phyloP scores from a whole-genome alignment of 53 echinoderm and acorn worm genomes.

The Apostichopus leukothele region DNA sequence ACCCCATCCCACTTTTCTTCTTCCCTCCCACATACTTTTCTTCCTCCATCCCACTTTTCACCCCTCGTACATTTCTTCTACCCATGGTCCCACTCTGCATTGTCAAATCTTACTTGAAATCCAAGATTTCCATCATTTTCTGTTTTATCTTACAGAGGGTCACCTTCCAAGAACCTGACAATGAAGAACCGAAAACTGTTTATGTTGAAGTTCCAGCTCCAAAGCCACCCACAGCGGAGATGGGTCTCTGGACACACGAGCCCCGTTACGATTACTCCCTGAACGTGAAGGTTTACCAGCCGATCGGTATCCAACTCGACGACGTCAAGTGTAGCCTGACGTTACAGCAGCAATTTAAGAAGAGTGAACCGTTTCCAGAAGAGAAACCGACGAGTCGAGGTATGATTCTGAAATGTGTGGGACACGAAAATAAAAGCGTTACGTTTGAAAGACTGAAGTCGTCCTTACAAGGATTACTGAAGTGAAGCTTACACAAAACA shows the following conservation, averaged over 20 bases:
- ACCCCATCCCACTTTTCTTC: too few relatives aligned
- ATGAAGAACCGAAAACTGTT: conserved; percentile 53
- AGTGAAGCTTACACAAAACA: too few relatives aligned
- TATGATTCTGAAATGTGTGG: too few relatives aligned
- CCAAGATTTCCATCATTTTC: background rate
- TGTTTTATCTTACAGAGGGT: conserved; percentile 62
- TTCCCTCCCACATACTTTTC: too few relatives aligned
- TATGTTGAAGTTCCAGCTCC: conserved; percentile 86
- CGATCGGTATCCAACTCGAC: conserved; percentile 63
- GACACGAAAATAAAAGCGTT: too few relatives aligned
- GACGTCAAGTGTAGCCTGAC: conserved; percentile 89
- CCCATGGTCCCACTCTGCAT: too few relatives aligned
- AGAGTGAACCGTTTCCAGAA: conserved; percentile 57
- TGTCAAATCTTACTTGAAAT: too few relatives aligned
- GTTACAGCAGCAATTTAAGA: conserved; percentile 75
- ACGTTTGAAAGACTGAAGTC: too few relatives aligned
- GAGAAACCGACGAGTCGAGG: conserved; percentile 53
- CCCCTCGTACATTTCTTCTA: too few relatives aligned
- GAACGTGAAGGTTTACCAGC: conserved; percentile 80
- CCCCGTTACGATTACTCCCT: conserved; percentile 88
- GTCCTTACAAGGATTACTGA: too few relatives aligned
- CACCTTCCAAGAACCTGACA: conserved; percentile 62
- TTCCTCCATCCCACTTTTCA: too few relatives aligned
- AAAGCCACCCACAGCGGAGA: conserved; percentile 75
- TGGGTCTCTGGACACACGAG: conserved; percentile 89